phyloP scores from a whole-genome alignment of 2,797 vertebrate genomes.

The Epinephelus coioides region DNA sequence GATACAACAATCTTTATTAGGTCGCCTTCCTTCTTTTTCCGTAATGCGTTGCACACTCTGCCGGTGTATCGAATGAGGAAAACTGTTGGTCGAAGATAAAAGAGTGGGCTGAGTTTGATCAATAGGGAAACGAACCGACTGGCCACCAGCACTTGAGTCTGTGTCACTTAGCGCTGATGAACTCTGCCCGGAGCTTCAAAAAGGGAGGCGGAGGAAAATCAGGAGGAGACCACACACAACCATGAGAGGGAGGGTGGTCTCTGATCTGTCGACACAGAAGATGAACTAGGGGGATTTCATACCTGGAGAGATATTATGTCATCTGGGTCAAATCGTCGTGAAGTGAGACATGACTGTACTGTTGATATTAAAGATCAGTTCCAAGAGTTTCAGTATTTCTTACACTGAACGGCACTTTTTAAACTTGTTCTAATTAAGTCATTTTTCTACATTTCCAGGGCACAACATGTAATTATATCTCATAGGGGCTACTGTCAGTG shows the following conservation, averaged over 20 bases:
- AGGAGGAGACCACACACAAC: conserved; percentile 53
- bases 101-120: conserved; percentile 75
- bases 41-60: not conserved
- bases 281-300: conserved; percentile 58
- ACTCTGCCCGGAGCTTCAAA: conserved; percentile 46
- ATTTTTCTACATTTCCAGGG: not conserved
- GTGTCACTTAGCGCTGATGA: conserved; percentile 74
- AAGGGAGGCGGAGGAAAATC: conserved; percentile 18
- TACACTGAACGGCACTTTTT: not conserved
- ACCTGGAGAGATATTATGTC: conserved; percentile 48
- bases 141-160: conserved; percentile 72
- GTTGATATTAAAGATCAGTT: not conserved
- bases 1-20: not conserved
- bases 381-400: not conserved
- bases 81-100: conserved; percentile 19
- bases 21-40: not conserved
- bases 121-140: conserved; percentile 71
- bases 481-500: too few species aligned
- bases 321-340: conserved; percentile 31
- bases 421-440: not conserved
- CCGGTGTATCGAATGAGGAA: not conserved
- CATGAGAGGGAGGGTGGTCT: conserved; percentile 50
- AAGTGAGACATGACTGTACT: conserved; percentile 12
- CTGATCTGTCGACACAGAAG: conserved; percentile 50
- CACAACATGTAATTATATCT: not conserved